Evolutionary conservation across 2,797 vertebrate species (phyloP), one percentile per base, ranked within the genome.

Genomic region (Staurois parvus): DNA sequence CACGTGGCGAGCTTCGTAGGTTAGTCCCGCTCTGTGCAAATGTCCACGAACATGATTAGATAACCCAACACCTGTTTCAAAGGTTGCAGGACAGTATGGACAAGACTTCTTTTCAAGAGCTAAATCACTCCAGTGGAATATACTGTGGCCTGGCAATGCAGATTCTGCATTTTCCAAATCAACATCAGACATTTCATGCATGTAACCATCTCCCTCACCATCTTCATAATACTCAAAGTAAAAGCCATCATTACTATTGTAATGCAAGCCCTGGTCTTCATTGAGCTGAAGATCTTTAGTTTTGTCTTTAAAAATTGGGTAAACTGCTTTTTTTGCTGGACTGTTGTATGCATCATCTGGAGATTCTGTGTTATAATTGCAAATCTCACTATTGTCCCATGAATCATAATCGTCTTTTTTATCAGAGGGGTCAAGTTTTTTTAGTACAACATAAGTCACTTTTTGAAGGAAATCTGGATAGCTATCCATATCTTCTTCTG

Each of bases 11-110:
- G 96, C 97, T 89, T 97, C 95, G 40, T 98, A 99, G 89, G 96
- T 97, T 86, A 98, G 90, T 85, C 98, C 97, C 67, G 97, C 97
- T 93, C 98, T 95, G 90, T 99, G 97, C 91, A 99, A 96, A 94
- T 99, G 98, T 84, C 98, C 97, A 90, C 98, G 94, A 78, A 99
- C 95, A 52, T 99, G 98, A 94, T 99, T 99, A 88, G 98, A 99
- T 90, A 99, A 94, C 75, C 97, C 97, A 89, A 99, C 97, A 89
- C 98, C 98, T 3, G 98, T 99, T 93, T 99, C 97, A 93, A 99
- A 99, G 72, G 96, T 92, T 87, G 97, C 98, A 73, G 98, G 97
- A 92, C 98, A 97, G 87, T 98, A 97, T 0, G 97, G 96, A 87
- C 97, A 97, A 0, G 92, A 94, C 90, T 96, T 97, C 88, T 94